Evolutionary conservation across 2,888 invertebrate genomes (phyloP), one percentile per base, ranked within the genome.

Genomic region (Dynastes grantii): DNA sequence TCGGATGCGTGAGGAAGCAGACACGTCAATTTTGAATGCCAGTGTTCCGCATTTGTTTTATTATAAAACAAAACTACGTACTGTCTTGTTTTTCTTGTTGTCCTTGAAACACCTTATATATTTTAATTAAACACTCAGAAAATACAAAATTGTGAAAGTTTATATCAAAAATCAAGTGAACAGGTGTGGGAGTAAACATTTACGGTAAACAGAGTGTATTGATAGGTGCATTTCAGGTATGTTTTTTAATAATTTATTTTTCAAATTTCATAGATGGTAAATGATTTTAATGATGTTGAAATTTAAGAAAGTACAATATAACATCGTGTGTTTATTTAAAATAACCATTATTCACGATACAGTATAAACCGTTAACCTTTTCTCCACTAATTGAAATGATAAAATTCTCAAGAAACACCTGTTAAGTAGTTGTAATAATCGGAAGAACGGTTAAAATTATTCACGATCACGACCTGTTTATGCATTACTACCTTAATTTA

Each of bases 101-200:
- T 61, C 27, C 45, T 27, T 8, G 6, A 27, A 2, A 13, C n/a
- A 49, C 49, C 32, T 51, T 51, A 68, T 49, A 9, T 51, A 2
- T 63, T 75, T 61, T 5, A 27, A 61, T 61, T 40, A 40, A 61
- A 75, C 1, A 75, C 8, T 5, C 8, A 68, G 2, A 13, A 27
- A 75, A 45, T 32, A 16, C 29, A 75, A 61, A 75, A 75, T 27
- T 11, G 61, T 61, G 45, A 61, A 68, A 49, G 61, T 73, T 61
- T 63, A 27, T 27, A 49, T 61, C 61, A 4, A 61, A 73, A 73
- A 75, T 58, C 22, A 61, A 75, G 73, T 75, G 77, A 76, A 76
- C 76, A 76, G 76, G 76, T 76, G 76, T 76, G 76, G 76, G 76
- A 76, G 76, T 76, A 76, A 76, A 76, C 67, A 76, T 76, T 76